A percentile compares a stretch with the other conserved stretches of the same genome.
Conservation (phyloP, 1,140 invertebrate genomes). For the Aphaenogaster ashmeadi region DNA sequence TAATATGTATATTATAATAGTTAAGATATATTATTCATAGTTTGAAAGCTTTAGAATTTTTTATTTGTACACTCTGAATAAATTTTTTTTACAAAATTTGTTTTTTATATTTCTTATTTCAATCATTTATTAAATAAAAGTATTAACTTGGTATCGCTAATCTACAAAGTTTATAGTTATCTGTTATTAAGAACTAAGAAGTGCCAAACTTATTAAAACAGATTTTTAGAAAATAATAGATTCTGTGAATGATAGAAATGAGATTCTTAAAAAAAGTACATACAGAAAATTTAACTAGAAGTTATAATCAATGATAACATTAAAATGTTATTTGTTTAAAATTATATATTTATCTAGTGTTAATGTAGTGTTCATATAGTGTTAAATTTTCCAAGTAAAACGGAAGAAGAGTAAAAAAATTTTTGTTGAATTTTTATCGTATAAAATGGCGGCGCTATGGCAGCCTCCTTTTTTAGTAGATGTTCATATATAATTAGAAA, state of each 20-base stretch:
- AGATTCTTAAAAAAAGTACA: not conserved
- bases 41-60: constrained; percentile 66
- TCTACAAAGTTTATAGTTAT: not conserved
- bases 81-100: constrained; percentile 75
- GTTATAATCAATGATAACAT: not conserved
- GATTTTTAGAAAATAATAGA: not conserved
- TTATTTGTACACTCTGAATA: constrained; percentile 79
- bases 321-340: not conserved
- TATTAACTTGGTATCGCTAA: not conserved
- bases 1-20: constrained; percentile 44
- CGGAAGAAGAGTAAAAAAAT: too few relatives aligned
- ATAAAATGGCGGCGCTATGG: too few relatives aligned
- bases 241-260: too few relatives aligned
- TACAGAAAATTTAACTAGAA: not conserved
- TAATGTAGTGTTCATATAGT: not conserved
- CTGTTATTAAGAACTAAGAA: not conserved
- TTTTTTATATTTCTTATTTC: not conserved
- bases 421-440: too few relatives aligned
- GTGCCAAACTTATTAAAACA: not conserved
- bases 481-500: too few relatives aligned
- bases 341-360: not conserved
- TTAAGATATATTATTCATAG: constrained; percentile 70
- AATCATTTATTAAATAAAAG: not conserved
- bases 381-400: not conserved
- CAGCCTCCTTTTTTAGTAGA: too few relatives aligned